A percentile compares a stretch with the other conserved stretches of the same genome.
Evolutionary conservation across 2,888 invertebrate species (phyloP).

Genomic region (Carabus problematicus): DNA sequence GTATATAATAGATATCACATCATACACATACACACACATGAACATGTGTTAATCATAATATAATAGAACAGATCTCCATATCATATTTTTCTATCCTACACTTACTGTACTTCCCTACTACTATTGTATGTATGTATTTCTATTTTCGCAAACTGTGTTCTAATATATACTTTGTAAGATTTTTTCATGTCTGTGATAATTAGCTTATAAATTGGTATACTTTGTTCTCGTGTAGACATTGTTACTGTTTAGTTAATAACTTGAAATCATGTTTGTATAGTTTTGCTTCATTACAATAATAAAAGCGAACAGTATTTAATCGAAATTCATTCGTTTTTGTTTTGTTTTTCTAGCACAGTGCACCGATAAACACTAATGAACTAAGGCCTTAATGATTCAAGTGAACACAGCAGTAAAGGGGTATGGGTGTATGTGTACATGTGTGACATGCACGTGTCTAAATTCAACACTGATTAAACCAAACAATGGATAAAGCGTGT

Average conservation of each 20-base stretch:
- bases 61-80: constrained; percentile 37
- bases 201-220: constrained; percentile 38
- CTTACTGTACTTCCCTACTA: constrained; percentile 10
- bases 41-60: background rate
- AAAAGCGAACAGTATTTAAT: constrained; percentile 30
- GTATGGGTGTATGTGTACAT: no score
- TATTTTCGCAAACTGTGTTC: constrained; percentile 17
- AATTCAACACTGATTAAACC: no score
- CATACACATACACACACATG: background rate
- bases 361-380: no score
- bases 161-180: constrained; percentile 28
- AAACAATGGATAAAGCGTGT: no score
- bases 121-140: constrained; percentile 21
- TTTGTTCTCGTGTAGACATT: constrained; percentile 29
- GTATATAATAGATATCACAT: background rate
- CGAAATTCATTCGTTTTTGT: constrained; percentile 13
- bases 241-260: constrained; percentile 18
- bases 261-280: constrained; percentile 14
- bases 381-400: no score
- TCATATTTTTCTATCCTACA: constrained; percentile 40
- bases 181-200: constrained; percentile 40
- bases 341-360: background rate
- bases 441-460: no score
- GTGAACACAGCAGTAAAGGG: no score
- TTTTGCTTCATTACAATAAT: constrained; percentile 31